Evolutionary conservation across 2,113 vertebrate species (phyloP), one percentile per base, ranked within the genome.

Genomic region (Orthonyx spaldingii): DNA sequence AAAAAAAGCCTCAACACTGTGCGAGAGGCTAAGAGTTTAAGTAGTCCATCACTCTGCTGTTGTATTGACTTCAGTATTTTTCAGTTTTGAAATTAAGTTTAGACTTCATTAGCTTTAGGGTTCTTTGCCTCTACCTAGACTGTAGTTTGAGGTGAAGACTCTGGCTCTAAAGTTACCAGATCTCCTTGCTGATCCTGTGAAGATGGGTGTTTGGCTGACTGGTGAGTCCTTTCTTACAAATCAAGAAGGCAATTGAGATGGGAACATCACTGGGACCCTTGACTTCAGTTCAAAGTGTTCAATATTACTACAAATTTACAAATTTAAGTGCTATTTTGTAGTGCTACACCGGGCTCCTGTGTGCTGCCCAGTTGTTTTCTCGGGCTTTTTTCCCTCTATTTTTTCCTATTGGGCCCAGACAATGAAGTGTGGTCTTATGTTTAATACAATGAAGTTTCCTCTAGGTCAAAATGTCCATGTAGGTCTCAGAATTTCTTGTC

Each of bases 371-470:
- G 6, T 2, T 46, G 57, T 44, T 84, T 21, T 8, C 10, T 21
- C 13, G 2, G 1, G 6, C 6, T 9, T 47, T 55, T 47, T 11
- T n/a, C 57, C 6, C 10, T 10, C 4, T 41, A 3, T 9, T 74
- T 14, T 93, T 65, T 74, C 41, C 28, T 46, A 21, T 11, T 26
- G 4, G 33, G 17, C 13, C 10, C 32, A 80, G 72, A 47, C 13
- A 61, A 60, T 47, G 16, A 80, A 28, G 14, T 50, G 18, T 49
- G 41, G 41, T 47, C 37, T 55, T 68, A 35, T 6, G 3, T 57
- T 74, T 76, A 74, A 46, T 7, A 68, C 9, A 63, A 20, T 8
- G 3, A 79, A 71, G 11, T 46, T 57, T 84, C 12, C 23, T 91
- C 16, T 57, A 18, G 11, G 37, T 78, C n/a, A 81, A 57, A 91